These are phyloP conservation scores for Adelphocoris suturalis DNA, from an alignment of 2,888 invertebrate species.

Conservation along the genomic window DNA sequence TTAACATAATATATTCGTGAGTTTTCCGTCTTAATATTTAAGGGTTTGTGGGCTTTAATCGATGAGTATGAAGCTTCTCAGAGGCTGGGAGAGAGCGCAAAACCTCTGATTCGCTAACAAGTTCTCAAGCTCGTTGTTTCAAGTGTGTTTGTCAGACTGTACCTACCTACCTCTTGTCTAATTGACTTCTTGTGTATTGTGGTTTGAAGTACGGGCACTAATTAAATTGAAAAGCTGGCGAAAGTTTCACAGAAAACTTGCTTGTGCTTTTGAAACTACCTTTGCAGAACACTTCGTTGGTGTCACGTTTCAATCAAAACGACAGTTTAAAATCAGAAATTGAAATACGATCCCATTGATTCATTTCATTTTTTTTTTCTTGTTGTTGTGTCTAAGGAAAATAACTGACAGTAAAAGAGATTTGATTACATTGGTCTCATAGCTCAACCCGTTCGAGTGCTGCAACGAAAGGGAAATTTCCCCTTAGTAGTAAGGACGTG, in stretches of 20 bases:
- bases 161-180: not conserved
- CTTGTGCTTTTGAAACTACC: not conserved
- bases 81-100: not conserved
- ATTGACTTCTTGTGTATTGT: constrained; percentile 6
- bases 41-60: not conserved
- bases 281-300: not conserved
- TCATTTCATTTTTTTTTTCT: no score
- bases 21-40: no score
- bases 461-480: no score
- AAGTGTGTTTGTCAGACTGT: constrained; percentile 10
- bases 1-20: no score
- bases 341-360: no score
- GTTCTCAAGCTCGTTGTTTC: constrained; percentile 15
- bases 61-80: not conserved
- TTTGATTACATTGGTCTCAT: no score
- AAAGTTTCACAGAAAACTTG: not conserved
- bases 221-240: not conserved
- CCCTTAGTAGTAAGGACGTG: no score
- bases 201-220: not conserved
- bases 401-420: no score
- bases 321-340: no score
- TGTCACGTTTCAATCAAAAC: no score
- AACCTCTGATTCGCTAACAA: constrained; percentile 11
- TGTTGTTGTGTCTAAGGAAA: no score
- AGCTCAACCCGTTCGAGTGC: no score